Evolutionary conservation across 2,888 invertebrate genomes (phyloP), one percentile per base, ranked within the genome.

Genomic region (Clusia tigrina): DNA sequence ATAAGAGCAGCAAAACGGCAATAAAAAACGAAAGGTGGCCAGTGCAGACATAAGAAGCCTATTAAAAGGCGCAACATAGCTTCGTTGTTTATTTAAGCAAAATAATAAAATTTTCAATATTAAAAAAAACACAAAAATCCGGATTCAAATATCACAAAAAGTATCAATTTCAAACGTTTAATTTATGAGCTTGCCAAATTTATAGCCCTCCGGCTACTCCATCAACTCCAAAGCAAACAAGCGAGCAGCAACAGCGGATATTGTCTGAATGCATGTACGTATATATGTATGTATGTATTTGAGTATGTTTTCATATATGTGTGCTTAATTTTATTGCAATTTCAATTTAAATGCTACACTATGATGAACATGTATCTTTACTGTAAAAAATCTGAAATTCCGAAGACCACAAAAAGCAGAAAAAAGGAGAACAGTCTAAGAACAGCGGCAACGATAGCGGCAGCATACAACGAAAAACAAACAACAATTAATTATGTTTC

Each of bases 401-500:
- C 74, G 72, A 76, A 69, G 74, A 74, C 69, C 62, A 74, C 75
- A 75, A 74, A 70, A 75, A 73, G 67, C 71, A 68, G 58, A 42
- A 15, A 48, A 25, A 25, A n/a, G 24, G 25, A 53, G 25, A 53
- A 53, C 20, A 18, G 22, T 25, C n/a, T 18, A 17, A 9, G n/a
- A 17, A 55, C 66, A 69, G 71, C 68, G 23, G 23, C 25, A 23
- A 24, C 6, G 32, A 12, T 12, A 32, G 32, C 32, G n/a, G 54
- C 26, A 46, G 25, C 52, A 37, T 57, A 38, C 55, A 72, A 69
- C 76, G 74, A 74, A 73, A 74, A 74, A 70, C 74, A 74, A 74
- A 74, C 74, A 74, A 66, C 76, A 74, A 74, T 76, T 74, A 74
- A 74, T 76, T 74, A 74, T 74, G 74, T 74, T 74, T 73, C 74